Percentiles rank a stretch among this genome's conserved stretches.
phyloP scores from a whole-genome alignment of 1,140 invertebrate genomes.

The Grapholita molesta region DNA sequence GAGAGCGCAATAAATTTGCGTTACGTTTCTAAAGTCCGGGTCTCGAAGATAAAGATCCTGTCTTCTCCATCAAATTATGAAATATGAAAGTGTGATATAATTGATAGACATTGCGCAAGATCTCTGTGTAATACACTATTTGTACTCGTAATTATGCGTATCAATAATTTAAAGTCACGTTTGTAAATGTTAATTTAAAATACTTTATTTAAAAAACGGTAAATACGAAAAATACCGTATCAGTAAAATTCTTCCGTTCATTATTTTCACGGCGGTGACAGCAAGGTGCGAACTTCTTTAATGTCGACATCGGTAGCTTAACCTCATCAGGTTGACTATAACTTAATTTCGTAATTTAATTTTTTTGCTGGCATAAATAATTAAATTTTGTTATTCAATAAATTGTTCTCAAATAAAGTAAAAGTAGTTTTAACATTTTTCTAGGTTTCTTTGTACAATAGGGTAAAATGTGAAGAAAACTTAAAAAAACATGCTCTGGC shows the following conservation, averaged over 20 bases:
- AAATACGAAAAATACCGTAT: no score
- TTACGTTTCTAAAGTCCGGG: constrained; percentile 30
- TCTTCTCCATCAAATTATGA: background rate
- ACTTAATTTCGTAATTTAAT: background rate
- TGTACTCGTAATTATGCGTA: background rate
- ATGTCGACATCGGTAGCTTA: background rate
- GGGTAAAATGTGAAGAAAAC: constrained; percentile 19
- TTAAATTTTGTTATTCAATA: no score
- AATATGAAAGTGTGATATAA: background rate
- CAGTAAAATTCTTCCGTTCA: no score
- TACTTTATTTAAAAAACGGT: no score
- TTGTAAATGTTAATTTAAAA: no score
- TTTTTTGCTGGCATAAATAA: no score
- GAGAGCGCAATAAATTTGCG: constrained; percentile 47
- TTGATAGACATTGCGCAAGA: background rate
- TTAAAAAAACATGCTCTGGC: constrained; percentile 45
- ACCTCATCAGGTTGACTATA: background rate
- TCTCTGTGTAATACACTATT: background rate
- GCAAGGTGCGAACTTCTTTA: background rate
- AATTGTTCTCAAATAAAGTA: no score
- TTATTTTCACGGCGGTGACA: background rate
- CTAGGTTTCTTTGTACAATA: background rate
- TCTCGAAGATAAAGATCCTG: background rate
- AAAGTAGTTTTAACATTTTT: background rate
- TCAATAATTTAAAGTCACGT: background rate